Percentiles rank a stretch among this genome's conserved stretches.
Conservation (phyloP, 2,113 vertebrate genomes). For the Poecilia latipinna region DNA sequence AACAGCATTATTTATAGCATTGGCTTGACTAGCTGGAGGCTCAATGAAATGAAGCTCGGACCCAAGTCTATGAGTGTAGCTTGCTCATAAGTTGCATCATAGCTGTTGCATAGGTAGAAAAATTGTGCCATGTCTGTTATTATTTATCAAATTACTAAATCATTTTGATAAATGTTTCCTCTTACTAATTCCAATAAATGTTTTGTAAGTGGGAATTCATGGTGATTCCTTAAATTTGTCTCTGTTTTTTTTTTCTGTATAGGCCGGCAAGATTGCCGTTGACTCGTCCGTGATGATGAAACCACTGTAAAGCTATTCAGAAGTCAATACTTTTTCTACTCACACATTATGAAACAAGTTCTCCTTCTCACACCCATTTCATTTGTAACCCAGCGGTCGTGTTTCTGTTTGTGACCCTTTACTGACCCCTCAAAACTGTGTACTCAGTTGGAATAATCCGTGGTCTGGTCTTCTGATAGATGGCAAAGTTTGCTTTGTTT, state of each 20-base stretch:
- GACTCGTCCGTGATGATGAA: background rate
- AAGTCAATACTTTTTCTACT: background rate
- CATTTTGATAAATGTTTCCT: background rate
- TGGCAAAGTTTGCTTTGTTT: background rate
- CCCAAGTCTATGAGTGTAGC: conserved; percentile 41
- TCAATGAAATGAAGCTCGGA: conserved; percentile 54
- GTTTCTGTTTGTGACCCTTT: background rate
- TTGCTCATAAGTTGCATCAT: conserved; percentile 23
- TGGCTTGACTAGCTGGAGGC: conserved; percentile 65
- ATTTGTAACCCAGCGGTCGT: conserved; percentile 12
- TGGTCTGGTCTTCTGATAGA: background rate
- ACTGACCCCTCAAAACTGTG: background rate
- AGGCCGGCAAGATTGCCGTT: background rate
- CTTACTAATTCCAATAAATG: background rate
- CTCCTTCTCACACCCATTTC: background rate
- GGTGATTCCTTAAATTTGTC: background rate
- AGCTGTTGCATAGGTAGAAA: conserved; percentile 17
- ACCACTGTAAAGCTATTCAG: background rate
- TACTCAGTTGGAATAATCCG: background rate
- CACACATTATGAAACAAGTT: conserved; percentile 5
- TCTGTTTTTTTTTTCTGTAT: background rate
- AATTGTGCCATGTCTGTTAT: background rate
- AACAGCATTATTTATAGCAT: conserved; percentile 74
- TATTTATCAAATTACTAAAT: background rate
- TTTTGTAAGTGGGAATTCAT: background rate